Base-by-base conservation (phyloP, 2,888 invertebrate species). In the Tineola bisselliella region DNA sequence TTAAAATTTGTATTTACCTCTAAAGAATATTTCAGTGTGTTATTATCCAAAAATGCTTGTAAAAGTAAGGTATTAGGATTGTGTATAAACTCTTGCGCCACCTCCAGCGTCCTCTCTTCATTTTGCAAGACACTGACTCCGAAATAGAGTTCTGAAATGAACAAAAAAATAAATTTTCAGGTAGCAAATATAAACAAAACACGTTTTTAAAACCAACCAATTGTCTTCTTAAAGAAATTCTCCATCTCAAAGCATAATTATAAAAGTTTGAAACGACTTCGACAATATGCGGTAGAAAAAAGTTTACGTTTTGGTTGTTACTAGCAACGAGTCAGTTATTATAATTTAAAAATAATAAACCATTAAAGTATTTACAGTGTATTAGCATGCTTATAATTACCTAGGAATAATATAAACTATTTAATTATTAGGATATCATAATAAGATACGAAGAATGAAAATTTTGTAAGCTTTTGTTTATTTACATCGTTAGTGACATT, bases 81-180 rank as follows among this genome's bases (percentile, higher is more conserved):
- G 63, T 80, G 77, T 60, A 86, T 73, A 61, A 88, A 88, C 63
- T 84, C 79, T 61, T 73, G 67, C 30, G 87, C 64, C 8, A 70
- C 69, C 63, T 79, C 76, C 63, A 79, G 79, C 33, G 76, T 70
- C 64, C 71, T 69, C 8, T 67, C 69, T 65, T 75, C 70, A 17
- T 80, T 58, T 44, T 68, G 67, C 44, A 78, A 63, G 44, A 72
- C 67, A 13, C 68, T 62, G 62, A 66, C 67, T 58, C 73, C 72
- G 65, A 73, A 81, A 65, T 75, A 81, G 44, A 73, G 70, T 65
- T 79, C 87, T 87, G 73, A 63, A 81, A 77, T 61, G n/a, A 62
- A 48, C 62, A 44, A 48, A 15, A 38, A n/a, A 38, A 10, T 4
- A 38, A 10, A 38, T 48, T 5, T 6, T 4, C 13, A 18, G 44